A percentile compares a stretch with the other conserved stretches of the same genome.
Conservation (phyloP, 2,113 vertebrate species). For the Uria aalge region DNA sequence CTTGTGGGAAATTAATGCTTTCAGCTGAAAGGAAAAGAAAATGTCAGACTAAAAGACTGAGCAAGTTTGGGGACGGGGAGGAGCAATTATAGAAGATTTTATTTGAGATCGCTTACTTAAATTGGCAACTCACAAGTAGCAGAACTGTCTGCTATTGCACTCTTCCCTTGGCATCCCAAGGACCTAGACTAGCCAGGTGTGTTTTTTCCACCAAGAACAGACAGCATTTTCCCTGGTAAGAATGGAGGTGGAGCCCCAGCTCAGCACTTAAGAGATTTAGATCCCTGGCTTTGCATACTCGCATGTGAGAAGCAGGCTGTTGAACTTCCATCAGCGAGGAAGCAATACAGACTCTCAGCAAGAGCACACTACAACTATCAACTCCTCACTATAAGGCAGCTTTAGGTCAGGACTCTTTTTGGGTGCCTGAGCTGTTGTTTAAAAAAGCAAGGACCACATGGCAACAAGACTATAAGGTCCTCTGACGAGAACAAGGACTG, state of each 20-base stretch:
- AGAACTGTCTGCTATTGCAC: conserved; percentile 32
- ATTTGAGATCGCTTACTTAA: background rate
- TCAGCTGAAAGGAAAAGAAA: background rate
- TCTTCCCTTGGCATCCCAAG: background rate
- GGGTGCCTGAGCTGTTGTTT: conserved; percentile 7
- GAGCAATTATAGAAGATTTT: background rate
- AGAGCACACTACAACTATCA: background rate
- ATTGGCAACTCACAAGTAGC: background rate
- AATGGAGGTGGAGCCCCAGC: background rate
- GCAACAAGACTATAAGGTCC: background rate
- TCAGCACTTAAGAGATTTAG: background rate
- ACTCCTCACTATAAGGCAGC: conserved; percentile 52
- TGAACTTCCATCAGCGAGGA: background rate
- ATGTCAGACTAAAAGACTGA: background rate
- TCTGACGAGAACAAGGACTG: background rate
- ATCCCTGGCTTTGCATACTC: background rate
- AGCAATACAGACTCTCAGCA: background rate
- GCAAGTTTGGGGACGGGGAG: background rate
- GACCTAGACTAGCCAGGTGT: background rate
- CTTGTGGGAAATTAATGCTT: background rate
- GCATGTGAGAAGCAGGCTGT: background rate
- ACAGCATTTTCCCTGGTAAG: background rate
- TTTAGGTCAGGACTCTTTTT: background rate
- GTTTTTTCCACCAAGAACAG: background rate
- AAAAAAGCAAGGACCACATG: background rate